These are phyloP conservation scores for Sebastes aleutianus DNA, from an alignment of 2,797 vertebrate species.

Conservation along the genomic window DNA sequence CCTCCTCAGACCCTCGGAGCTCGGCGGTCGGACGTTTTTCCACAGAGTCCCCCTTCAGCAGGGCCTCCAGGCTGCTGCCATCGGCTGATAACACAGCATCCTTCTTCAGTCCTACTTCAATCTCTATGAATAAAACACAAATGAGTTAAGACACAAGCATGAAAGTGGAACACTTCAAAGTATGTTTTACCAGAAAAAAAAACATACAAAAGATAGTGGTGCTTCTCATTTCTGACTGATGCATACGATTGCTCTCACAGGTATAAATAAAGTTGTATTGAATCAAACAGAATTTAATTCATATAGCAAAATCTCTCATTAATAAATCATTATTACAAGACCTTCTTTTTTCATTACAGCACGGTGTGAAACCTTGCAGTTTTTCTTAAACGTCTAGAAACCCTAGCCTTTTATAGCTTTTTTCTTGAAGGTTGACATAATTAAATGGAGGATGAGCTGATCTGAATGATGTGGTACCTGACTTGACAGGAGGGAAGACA, in stretches of 20 bases:
- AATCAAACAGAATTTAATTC: neutral
- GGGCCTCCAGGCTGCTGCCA: slow-evolving; percentile 93
- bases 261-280: neutral
- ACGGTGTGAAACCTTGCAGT: neutral
- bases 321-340: neutral
- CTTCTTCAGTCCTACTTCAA: slow-evolving; percentile 88
- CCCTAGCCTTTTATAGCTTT: neutral
- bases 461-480: slow-evolving; percentile 76
- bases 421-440: neutral
- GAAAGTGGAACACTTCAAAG: neutral
- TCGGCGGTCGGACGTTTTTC: slow-evolving; percentile 88
- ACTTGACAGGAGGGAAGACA: slow-evolving; percentile 90
- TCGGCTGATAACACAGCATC: slow-evolving; percentile 88
- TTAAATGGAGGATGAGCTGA: neutral
- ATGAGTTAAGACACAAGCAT: neutral
- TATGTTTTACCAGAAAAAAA: neutral
- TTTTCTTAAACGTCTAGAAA: too few relatives aligned
- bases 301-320: neutral
- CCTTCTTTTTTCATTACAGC: neutral
- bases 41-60: slow-evolving; percentile 89
- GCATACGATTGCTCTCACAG: fast-evolving
- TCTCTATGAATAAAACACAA: slow-evolving; percentile 61
- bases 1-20: slow-evolving; percentile 85
- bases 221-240: neutral
- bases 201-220: neutral